phyloP scores from a whole-genome alignment of 2,797 vertebrate species.

The Darevskia nairensis region DNA sequence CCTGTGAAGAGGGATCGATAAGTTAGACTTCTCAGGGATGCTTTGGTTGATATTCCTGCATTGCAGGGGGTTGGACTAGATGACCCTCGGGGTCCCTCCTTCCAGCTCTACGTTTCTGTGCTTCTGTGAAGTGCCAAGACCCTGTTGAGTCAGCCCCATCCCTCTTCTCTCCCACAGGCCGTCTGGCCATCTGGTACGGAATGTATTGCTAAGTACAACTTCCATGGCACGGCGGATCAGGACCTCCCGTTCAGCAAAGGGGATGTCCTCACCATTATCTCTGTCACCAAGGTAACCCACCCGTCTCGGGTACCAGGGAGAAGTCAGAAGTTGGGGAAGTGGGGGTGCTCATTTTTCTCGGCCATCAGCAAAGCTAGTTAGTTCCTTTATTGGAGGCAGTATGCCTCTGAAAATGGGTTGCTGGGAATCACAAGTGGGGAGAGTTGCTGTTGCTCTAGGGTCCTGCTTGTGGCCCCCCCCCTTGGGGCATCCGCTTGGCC shows the following conservation, averaged over 20 bases:
- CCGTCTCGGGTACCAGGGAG: not conserved
- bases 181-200: conserved; percentile 93
- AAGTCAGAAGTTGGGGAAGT: not conserved
- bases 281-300: conserved; percentile 90
- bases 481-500: too few relatives aligned
- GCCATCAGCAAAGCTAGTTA: not conserved
- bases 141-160: not conserved
- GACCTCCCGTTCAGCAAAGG: conserved; percentile 98
- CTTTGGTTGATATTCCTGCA: too few relatives aligned
- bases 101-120: too few relatives aligned
- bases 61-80: too few relatives aligned
- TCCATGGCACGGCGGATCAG: conserved; percentile 93
- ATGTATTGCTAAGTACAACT: conserved; percentile 98
- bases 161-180: conserved; percentile 66
- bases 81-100: not conserved
- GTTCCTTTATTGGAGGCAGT: not conserved
- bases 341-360: not conserved
- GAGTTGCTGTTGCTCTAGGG: too few relatives aligned
- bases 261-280: conserved; percentile 94
- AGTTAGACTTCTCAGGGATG: too few relatives aligned
- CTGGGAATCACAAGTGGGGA: too few relatives aligned
- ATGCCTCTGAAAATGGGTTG: too few relatives aligned
- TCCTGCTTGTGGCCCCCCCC: too few relatives aligned
- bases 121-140: too few relatives aligned
- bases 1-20: too few relatives aligned